phyloP scores from a whole-genome alignment of 1,140 invertebrate genomes.

The Hylaeus volcanicus region DNA sequence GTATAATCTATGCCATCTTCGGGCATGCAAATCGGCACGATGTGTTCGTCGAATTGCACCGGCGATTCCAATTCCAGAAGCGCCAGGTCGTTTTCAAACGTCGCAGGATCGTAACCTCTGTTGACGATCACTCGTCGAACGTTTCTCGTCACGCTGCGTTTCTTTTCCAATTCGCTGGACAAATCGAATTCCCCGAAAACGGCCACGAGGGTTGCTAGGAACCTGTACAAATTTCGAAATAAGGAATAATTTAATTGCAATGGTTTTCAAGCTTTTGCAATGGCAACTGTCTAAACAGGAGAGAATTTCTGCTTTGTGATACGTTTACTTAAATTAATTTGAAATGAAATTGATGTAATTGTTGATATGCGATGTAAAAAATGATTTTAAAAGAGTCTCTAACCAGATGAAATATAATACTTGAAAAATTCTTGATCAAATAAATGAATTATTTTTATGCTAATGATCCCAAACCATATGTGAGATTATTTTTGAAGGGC shows the following conservation, averaged over 20 bases:
- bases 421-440: too few species aligned
- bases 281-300: too few species aligned
- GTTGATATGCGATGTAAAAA: too few species aligned
- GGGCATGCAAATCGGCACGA: conserved; percentile 96
- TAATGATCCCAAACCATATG: too few species aligned
- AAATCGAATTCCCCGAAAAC: conserved; percentile 96
- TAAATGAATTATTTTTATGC: too few species aligned
- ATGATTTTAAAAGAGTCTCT: too few species aligned
- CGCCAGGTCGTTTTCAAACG: conserved; percentile 95
- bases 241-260: neutral
- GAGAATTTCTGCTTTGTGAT: too few species aligned
- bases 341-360: too few species aligned
- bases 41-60: conserved; percentile 91
- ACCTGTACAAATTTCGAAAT: conserved; percentile 81
- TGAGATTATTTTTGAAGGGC: too few species aligned
- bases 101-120: conserved; percentile 92
- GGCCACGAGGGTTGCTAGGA: conserved; percentile 93
- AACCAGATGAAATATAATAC: too few species aligned
- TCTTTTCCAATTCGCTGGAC: conserved; percentile 89
- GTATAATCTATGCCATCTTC: conserved; percentile 90
- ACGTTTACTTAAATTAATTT: too few species aligned
- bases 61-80: conserved; percentile 91
- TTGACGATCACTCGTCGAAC: conserved; percentile 94
- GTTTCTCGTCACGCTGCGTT: conserved; percentile 89
- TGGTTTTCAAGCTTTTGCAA: too few species aligned